Percentiles rank a stretch among this genome's conserved stretches.
phyloP scores from a whole-genome alignment of 2,888 invertebrate species.

The Schizaphis graminum region DNA sequence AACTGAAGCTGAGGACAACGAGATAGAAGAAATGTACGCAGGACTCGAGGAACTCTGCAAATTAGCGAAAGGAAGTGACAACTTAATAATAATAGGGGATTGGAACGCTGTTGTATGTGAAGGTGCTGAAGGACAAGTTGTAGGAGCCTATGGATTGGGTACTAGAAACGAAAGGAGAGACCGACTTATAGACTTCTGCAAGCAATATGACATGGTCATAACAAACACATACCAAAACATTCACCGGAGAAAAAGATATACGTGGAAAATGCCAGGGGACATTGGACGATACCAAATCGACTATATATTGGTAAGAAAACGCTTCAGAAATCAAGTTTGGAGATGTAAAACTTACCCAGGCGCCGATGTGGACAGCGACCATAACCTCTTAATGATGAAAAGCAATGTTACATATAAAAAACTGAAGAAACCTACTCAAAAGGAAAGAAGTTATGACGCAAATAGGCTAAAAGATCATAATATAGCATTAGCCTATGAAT shows the following conservation, averaged over 20 bases:
- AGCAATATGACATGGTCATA: background rate
- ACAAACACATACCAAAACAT: background rate
- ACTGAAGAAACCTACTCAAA: slow-evolving; percentile 16
- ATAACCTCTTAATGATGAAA: background rate
- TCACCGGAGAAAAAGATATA: background rate
- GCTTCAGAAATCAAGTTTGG: background rate
- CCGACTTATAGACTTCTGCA: background rate
- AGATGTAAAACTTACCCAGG: slow-evolving; percentile 25
- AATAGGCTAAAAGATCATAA: slow-evolving; percentile 25
- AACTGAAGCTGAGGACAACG: slow-evolving; percentile 20
- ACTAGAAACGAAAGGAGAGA: background rate
- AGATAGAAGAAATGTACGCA: slow-evolving; percentile 25
- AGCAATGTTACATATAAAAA: slow-evolving; percentile 24
- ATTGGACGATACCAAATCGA: background rate
- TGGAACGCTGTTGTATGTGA: no score
- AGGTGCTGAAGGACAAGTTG: background rate
- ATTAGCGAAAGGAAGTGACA: slow-evolving; percentile 25
- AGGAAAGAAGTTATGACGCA: background rate
- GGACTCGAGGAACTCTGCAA: slow-evolving; percentile 32
- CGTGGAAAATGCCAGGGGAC: background rate
- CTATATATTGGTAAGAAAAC: slow-evolving; percentile 22
- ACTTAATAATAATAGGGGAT: background rate
- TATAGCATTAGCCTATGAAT: background rate
- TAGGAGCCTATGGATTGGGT: slow-evolving; percentile 14
- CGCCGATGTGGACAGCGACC: background rate